Base-by-base conservation (phyloP, 2,797 vertebrate genomes). In the Meda fulgida region DNA sequence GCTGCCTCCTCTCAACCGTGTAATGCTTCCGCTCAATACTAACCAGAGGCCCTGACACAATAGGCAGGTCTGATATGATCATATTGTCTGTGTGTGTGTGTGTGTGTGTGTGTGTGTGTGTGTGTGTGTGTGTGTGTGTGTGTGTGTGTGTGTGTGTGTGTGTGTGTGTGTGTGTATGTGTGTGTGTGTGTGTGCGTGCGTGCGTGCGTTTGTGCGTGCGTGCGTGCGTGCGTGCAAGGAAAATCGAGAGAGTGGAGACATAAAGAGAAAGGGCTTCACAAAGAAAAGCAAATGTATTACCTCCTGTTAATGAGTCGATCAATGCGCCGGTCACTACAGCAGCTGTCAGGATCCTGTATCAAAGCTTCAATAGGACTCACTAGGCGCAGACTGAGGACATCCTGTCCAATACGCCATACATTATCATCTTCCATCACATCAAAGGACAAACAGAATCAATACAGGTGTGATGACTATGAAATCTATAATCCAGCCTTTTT, bases 401-500 rank as follows among this genome's bases (percentile, higher is more conserved):
- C 51, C 88, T 90, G 72, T 83, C 73, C 5, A 46, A 66, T 83
- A 63, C n/a, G 84, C 86, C 91, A 86, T 80, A 86, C 86, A 90
- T 88, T 86, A 91, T 91, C 87, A 81, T 77, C 81, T 76, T 84
- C 87, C 91, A 91, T 89, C 86, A 87, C 84, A 85, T 86, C 89
- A 75, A 40, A 88, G 87, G 90, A 89, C 87, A 87, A 84, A 87
- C 72, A 21, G 91, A 91, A 93, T 94, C 91, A 92, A 94, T 94
- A 91, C 81, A 89, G 84, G 75, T 76, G 71, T 58, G 78, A 84
- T 88, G 85, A 87, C 87, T 87, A 85, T 84, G 55, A 93, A 94
- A 94, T 94, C 91, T 90, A 93, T 94, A 94, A 93, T 93, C 91
- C 91, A 88, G 89, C 87, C 91, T 91, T 91, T 90, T 92, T 79